Base-by-base conservation (phyloP, 1,140 invertebrate genomes). In the Gryon sp. region DNA sequence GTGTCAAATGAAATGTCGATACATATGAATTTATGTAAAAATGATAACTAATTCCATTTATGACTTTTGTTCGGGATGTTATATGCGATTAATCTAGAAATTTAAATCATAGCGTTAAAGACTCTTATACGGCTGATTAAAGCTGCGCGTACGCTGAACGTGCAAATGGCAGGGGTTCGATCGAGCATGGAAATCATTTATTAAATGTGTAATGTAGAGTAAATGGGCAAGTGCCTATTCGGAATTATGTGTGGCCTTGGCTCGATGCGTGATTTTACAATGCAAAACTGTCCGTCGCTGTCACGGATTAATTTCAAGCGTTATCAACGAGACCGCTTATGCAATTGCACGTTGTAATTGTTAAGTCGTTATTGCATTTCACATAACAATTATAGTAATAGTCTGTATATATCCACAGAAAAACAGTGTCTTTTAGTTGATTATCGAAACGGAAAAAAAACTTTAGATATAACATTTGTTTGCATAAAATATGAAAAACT, bases 191-290 rank as follows among this genome's bases (percentile, higher is more conserved):
- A 55, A 72, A 74, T 65, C 52, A 74, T 57, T 84, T 79, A 77
- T 81, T 73, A 83, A 73, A 80, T 72, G 77, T 41, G 80, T 77
- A 82, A 84, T 81, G 80, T 75, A 55, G 72, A 79, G 80, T 66
- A 75, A 82, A 83, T 63, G 59, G 80, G 66, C 68, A 62, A 79
- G 70, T 57, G 66, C 57, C 41, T 18, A 60, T 12, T 53, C 26
- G 18, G 36, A 60, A 65, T 73, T 62, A 60, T 69, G 52, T 14
- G 9, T 48, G 63, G 57, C 78, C 70, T 80, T 78, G 78, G 60
- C 57, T 76, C 14, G 66, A 38, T 34, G 19, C 40, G 50, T 26
- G 43, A 18, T 30, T 15, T 1, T 53, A 69, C 70, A 48, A 50
- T 48, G 65, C 32, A 9, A 48, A 48, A 50, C 24, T 34, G 24